Percentiles rank a stretch among this genome's conserved stretches.
phyloP scores from a whole-genome alignment of 2,797 vertebrate genomes.

The Odontamblyopus rebecca region DNA sequence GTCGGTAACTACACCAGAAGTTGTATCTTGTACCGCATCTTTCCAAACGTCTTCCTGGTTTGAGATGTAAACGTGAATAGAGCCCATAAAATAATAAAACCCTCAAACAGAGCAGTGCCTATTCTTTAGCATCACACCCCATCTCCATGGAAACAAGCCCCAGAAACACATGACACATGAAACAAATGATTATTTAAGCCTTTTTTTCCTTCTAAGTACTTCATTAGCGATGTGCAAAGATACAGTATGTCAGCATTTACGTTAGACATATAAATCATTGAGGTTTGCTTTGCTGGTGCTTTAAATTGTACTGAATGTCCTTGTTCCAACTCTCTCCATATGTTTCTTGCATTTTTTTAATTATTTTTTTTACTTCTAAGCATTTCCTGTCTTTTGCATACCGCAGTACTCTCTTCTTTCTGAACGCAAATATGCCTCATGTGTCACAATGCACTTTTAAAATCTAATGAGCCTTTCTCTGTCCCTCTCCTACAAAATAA shows the following conservation, averaged over 20 bases:
- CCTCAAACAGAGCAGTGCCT: no score
- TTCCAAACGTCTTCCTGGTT: no score
- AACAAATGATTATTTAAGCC: no score
- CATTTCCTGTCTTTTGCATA: not conserved
- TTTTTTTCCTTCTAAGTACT: not conserved
- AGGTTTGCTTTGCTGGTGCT: not conserved
- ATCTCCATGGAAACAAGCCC: not conserved
- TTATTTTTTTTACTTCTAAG: not conserved
- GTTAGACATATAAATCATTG: not conserved
- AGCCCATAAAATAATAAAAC: no score
- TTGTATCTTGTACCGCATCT: no score
- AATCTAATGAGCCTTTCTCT: constrained; percentile 7
- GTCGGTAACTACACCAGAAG: no score
- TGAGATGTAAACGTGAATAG: no score
- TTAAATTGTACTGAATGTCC: not conserved
- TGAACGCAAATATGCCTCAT: not conserved
- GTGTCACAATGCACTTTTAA: constrained; percentile 1
- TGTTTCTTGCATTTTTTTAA: not conserved
- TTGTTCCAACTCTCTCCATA: not conserved
- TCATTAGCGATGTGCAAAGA: not conserved
- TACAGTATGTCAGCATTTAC: not conserved
- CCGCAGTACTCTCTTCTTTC: not conserved
- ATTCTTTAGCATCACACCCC: no score
- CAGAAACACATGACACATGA: no score
- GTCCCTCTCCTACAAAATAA: not conserved